A percentile compares a stretch with the other conserved stretches of the same genome.
These are phyloP conservation scores for Acleris laterana DNA, from an alignment of 2,888 invertebrate genomes.

Conservation along the genomic window DNA sequence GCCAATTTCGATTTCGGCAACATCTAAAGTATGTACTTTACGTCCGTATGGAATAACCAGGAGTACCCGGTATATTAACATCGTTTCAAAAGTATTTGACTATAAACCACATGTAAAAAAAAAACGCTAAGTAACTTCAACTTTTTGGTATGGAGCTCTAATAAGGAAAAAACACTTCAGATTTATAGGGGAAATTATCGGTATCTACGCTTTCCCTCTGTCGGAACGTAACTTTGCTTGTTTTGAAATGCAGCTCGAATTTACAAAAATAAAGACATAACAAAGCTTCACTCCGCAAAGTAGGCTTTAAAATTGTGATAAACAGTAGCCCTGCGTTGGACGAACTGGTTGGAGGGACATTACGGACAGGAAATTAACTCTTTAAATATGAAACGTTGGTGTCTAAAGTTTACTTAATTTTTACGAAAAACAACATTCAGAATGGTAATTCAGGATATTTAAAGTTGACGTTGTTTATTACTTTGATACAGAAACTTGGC, in stretches of 20 bases:
- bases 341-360: conserved; percentile 45
- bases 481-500: conserved; percentile 30
- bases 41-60: too few relatives aligned
- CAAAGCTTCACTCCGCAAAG: conserved; percentile 47
- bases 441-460: conserved; percentile 37
- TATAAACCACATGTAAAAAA: conserved; percentile 55
- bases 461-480: conserved; percentile 34
- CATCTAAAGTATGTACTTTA: not conserved
- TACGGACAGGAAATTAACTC: conserved; percentile 56
- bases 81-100: conserved; percentile 46
- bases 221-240: conserved; percentile 41
- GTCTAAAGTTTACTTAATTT: conserved; percentile 47
- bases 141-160: conserved; percentile 48
- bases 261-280: conserved; percentile 41
- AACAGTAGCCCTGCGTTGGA: conserved; percentile 53
- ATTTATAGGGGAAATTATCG: conserved; percentile 61
- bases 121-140: conserved; percentile 50
- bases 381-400: conserved; percentile 54
- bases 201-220: conserved; percentile 49
- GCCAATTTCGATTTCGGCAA: not conserved
- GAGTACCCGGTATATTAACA: conserved; percentile 6
- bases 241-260: conserved; percentile 40
- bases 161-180: conserved; percentile 62
- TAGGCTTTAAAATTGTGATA: conserved; percentile 49
- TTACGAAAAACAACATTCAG: conserved; percentile 35